These are phyloP conservation scores for Argopecten irradians DNA, from an alignment of 1,140 invertebrate genomes.

Conservation along the genomic window DNA sequence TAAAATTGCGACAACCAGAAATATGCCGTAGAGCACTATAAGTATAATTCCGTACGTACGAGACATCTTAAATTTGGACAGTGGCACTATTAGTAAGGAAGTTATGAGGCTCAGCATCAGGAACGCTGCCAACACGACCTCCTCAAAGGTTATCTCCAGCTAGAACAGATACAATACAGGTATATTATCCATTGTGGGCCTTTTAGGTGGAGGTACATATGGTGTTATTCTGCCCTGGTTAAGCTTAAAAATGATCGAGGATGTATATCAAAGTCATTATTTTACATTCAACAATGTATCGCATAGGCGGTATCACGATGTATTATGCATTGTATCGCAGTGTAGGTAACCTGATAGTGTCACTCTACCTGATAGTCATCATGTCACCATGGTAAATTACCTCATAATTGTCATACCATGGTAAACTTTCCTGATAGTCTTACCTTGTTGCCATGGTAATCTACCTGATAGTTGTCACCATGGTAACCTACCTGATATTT, in stretches of 20 bases:
- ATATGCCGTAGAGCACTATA: conserved; percentile 76
- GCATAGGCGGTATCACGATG: no score
- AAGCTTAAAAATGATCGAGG: background rate
- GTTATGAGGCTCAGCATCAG: conserved; percentile 76
- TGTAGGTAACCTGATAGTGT: no score
- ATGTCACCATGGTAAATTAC: no score
- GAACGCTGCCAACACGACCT: conserved; percentile 75
- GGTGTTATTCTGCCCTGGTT: background rate
- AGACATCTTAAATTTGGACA: conserved; percentile 74
- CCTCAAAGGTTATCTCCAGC: conserved; percentile 74
- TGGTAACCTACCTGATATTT: no score
- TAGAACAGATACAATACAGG: conserved; percentile 62
- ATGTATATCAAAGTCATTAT: background rate
- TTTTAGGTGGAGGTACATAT: background rate
- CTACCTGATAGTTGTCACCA: no score
- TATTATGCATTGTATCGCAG: no score
- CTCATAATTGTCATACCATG: no score
- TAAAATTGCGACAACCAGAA: conserved; percentile 76
- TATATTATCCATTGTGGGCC: background rate
- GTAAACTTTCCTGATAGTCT: no score
- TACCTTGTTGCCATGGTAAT: no score
- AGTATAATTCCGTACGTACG: conserved; percentile 76
- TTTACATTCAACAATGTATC: no score
- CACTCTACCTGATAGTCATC: no score
- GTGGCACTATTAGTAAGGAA: conserved; percentile 67